phyloP scores from a whole-genome alignment of 35 echinoderm and acorn worm species.

The Hemicentrotus pulcherrimus region DNA sequence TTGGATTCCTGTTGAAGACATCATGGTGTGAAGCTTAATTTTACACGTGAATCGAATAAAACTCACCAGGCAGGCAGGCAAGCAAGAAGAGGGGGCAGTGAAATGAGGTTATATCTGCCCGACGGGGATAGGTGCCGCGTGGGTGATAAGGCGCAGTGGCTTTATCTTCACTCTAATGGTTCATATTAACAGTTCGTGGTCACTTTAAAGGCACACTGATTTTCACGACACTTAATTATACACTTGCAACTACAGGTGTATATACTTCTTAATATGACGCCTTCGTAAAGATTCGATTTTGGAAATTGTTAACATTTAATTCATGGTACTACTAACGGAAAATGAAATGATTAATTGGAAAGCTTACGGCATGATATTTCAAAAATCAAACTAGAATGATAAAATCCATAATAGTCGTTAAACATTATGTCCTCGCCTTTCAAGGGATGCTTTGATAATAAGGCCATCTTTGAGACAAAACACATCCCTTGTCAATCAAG shows the following conservation, averaged over 20 bases:
- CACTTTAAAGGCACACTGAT: not conserved
- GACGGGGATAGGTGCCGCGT: not conserved
- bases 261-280: not conserved
- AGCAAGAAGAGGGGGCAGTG: not conserved
- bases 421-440: no score
- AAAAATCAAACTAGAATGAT: no score
- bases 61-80: not conserved
- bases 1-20: not conserved
- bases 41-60: constrained; percentile 11
- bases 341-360: no score
- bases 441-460: no score
- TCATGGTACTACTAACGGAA: no score
- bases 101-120: not conserved
- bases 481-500: no score
- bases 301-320: no score
- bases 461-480: no score
- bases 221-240: not conserved
- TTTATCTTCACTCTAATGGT: not conserved
- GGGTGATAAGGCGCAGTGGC: not conserved
- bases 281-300: no score
- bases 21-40: not conserved
- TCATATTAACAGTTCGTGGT: constrained; percentile 1
- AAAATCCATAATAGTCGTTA: no score
- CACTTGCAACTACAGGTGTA: not conserved
- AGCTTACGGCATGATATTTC: no score